A percentile compares a stretch with the other conserved stretches of the same genome.
phyloP scores from a whole-genome alignment of 2,113 vertebrate species.

The Penelope pileata region DNA sequence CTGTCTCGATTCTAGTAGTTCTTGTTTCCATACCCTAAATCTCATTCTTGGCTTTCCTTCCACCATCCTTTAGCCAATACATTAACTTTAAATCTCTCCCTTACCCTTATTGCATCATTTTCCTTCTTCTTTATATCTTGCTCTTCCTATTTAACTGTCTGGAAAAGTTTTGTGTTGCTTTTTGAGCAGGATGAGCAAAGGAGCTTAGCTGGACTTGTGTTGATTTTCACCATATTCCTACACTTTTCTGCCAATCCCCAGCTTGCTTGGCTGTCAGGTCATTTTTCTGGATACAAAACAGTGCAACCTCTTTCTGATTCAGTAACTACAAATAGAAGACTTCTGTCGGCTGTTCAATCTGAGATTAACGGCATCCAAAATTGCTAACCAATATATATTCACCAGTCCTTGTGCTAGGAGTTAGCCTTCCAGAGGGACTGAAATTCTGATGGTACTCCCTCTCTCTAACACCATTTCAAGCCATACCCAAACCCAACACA shows the following conservation, averaged over 20 bases:
- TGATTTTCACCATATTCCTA: neutral
- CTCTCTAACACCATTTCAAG: neutral
- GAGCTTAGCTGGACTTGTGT: neutral
- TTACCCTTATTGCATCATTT: constrained; percentile 8
- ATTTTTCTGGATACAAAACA: neutral
- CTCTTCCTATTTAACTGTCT: neutral
- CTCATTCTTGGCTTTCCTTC: constrained; percentile 32
- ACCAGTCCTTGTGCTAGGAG: neutral
- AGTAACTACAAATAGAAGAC: neutral
- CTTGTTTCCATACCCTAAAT: constrained; percentile 31
- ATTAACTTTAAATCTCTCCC: neutral
- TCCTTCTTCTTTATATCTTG: neutral
- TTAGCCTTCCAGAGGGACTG: neutral
- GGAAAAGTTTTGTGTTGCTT: neutral
- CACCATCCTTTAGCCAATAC: neutral
- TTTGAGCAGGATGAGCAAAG: neutral
- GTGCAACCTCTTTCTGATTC: neutral
- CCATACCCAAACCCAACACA: neutral
- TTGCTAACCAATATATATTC: neutral
- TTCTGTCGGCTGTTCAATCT: neutral
- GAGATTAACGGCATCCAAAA: neutral
- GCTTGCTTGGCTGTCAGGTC: neutral
- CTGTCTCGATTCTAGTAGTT: neutral
- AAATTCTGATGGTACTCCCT: neutral
- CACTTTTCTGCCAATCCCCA: neutral